Evolutionary conservation across 2,888 invertebrate genomes (phyloP).

Genomic region (Linyphia triangularis): DNA sequence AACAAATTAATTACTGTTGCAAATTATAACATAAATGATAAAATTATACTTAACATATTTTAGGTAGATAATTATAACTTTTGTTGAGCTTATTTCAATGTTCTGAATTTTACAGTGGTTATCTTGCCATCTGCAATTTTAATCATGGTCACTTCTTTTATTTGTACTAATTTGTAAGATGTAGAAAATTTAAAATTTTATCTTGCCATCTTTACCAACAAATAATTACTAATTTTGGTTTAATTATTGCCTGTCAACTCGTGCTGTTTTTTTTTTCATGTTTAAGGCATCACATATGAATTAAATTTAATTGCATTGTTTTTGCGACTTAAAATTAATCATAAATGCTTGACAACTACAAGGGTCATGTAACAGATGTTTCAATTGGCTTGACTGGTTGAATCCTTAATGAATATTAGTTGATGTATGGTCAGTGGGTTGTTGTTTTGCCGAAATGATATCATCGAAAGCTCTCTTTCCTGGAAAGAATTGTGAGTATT

Average conservation of each 20-base stretch:
- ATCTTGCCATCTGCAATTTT: no score
- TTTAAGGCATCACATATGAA: neutral
- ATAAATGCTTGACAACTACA: neutral
- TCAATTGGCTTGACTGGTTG: neutral
- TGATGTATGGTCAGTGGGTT: constrained; percentile 70
- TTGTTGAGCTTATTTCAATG: no score
- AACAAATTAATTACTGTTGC: no score
- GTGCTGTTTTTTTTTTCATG: neutral
- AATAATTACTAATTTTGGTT: no score
- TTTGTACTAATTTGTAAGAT: no score
- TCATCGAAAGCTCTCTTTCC: constrained; percentile 62
- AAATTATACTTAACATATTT: no score
- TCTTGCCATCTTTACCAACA: no score
- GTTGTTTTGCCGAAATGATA: constrained; percentile 59
- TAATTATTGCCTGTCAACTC: neutral
- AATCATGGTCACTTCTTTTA: no score
- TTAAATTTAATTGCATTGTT: neutral
- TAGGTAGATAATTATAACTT: no score
- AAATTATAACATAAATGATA: no score
- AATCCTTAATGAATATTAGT: constrained; percentile 68
- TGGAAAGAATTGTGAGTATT: constrained; percentile 71
- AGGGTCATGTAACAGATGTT: neutral
- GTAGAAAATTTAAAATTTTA: no score
- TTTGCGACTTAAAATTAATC: neutral
- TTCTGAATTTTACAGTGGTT: no score